Evolutionary conservation across 2,888 invertebrate genomes (phyloP).

Genomic region (Dichetophora obliterata): DNA sequence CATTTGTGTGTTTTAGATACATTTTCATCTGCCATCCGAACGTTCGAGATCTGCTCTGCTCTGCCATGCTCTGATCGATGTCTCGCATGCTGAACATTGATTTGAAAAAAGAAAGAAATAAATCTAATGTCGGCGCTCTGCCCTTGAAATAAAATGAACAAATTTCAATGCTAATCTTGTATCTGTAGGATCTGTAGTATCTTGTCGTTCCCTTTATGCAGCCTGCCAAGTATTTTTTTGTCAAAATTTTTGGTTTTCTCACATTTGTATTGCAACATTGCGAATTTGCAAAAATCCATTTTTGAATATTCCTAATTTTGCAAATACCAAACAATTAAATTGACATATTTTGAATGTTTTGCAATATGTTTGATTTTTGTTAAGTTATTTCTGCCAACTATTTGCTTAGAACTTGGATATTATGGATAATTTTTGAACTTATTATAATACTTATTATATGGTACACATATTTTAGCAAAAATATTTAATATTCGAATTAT

Average conservation of each 20-base stretch:
- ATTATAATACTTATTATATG: no score
- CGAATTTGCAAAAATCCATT: no score
- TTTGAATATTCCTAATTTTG: no score
- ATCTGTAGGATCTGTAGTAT: not conserved
- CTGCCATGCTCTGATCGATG: no score
- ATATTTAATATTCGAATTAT: not conserved
- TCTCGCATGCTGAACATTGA: not conserved
- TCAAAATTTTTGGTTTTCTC: no score
- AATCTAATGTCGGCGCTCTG: not conserved
- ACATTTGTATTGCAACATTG: no score
- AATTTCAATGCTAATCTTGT: slow-evolving; percentile 9
- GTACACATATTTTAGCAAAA: not conserved
- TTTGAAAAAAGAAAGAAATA: not conserved
- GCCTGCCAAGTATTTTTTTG: not conserved
- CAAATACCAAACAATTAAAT: no score
- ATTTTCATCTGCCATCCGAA: not conserved
- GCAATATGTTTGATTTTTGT: not conserved
- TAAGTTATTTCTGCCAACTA: not conserved
- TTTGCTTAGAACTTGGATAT: not conserved
- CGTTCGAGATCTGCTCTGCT: no score
- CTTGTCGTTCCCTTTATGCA: not conserved
- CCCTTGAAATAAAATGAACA: not conserved
- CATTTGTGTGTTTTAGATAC: not conserved
- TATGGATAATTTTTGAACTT: not conserved
- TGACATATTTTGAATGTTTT: not conserved